phyloP scores from a whole-genome alignment of 2,888 invertebrate species.

The Melinopterus prodromus region DNA sequence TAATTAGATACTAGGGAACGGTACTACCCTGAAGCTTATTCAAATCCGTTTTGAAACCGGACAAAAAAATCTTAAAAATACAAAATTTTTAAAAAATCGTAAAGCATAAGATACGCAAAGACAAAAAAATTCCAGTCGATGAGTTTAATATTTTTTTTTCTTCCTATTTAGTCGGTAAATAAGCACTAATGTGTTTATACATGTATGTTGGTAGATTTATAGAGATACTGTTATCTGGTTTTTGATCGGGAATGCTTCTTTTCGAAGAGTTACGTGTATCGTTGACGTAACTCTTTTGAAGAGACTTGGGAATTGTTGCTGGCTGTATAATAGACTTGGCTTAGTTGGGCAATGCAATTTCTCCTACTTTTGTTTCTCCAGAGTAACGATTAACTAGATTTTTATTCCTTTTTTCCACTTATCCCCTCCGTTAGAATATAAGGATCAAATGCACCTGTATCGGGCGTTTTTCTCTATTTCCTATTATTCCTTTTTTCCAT shows the following conservation, averaged over 20 bases:
- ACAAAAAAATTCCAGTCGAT: not conserved
- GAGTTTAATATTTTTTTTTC: not conserved
- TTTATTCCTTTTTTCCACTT: not conserved
- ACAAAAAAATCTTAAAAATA: slow-evolving; percentile 5
- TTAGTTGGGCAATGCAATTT: slow-evolving; percentile 4
- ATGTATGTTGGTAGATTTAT: slow-evolving; percentile 9
- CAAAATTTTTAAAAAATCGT: not conserved
- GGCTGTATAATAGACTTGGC: not conserved
- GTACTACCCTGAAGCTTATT: not conserved
- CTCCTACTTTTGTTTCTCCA: not conserved
- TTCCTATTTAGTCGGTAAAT: slow-evolving; percentile 19
- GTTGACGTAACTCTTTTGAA: not conserved
- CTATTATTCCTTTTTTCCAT: not conserved
- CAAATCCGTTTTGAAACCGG: not conserved
- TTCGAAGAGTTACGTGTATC: not conserved
- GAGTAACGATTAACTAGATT: not conserved
- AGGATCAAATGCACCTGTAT: not conserved
- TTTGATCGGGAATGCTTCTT: not conserved
- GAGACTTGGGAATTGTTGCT: not conserved
- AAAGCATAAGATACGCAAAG: slow-evolving; percentile 8
- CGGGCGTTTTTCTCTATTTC: not conserved
- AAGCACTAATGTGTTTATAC: slow-evolving; percentile 17
- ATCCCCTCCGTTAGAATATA: not conserved
- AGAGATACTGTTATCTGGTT: not conserved
- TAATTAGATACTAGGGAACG: not conserved